Conservation (phyloP, 1,140 invertebrate genomes). For the Medauroidea extradentata region DNA sequence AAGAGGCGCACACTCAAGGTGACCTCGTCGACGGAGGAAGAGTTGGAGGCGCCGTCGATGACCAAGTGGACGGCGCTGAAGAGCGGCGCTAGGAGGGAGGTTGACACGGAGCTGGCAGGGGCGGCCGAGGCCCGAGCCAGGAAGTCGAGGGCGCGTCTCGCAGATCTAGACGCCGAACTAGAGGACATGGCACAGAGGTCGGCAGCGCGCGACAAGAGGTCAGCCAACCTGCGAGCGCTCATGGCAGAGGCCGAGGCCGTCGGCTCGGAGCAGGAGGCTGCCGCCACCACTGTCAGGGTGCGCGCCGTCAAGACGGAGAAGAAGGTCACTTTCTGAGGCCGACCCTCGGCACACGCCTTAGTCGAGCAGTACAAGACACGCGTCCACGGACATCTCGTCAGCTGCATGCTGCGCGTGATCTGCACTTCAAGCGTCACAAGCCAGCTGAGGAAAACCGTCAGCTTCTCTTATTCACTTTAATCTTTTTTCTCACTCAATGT, state of each 20-base stretch:
- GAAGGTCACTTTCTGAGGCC: constrained; percentile 17
- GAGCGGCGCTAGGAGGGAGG: constrained; percentile 21
- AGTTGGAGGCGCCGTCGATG: constrained; percentile 27
- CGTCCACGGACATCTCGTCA: no score
- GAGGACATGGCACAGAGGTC: constrained; percentile 50
- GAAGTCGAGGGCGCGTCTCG: constrained; percentile 48
- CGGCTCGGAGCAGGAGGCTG: constrained; percentile 9
- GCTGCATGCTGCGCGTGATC: no score
- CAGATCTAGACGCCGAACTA: constrained; percentile 58
- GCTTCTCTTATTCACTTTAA: no score
- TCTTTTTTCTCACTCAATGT: no score
- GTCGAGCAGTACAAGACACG: no score
- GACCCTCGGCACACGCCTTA: constrained; percentile 18
- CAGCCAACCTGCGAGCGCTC: constrained; percentile 50
- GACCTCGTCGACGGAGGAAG: constrained; percentile 6
- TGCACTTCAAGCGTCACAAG: no score
- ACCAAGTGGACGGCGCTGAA: constrained; percentile 51
- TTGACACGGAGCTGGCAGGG: constrained; percentile 25
- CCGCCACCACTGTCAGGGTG: constrained; percentile 31
- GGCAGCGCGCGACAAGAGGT: constrained; percentile 52
- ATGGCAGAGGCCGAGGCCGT: constrained; percentile 47
- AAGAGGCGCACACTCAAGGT: constrained; percentile 13
- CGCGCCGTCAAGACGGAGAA: constrained; percentile 30
- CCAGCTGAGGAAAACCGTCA: no score
- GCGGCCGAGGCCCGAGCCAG: constrained; percentile 41